phyloP scores from a whole-genome alignment of 2,113 vertebrate genomes.

The Pithys albifrons region DNA sequence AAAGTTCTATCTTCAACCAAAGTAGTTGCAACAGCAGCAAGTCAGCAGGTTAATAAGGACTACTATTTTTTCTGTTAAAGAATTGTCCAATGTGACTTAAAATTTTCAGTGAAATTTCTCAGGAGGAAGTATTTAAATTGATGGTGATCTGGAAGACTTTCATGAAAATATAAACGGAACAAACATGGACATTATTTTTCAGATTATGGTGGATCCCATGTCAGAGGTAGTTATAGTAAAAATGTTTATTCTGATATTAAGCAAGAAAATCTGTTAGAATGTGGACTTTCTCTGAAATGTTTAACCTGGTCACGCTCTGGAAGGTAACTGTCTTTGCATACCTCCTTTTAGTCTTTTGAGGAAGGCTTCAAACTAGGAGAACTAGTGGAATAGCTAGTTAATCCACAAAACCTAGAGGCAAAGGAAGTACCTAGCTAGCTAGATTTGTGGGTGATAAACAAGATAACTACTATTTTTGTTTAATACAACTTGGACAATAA shows the following conservation, averaged over 20 bases:
- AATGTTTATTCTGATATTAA: background rate
- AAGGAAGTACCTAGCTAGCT: background rate
- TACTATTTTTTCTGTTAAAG: background rate
- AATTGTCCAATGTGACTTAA: background rate
- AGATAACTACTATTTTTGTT: background rate
- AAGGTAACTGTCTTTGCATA: background rate
- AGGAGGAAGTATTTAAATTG: background rate
- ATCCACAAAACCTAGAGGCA: background rate
- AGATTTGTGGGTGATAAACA: background rate
- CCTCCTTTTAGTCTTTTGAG: background rate
- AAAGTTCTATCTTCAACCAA: background rate
- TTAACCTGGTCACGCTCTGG: background rate
- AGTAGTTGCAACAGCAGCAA: background rate
- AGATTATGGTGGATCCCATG: background rate
- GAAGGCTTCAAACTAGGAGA: background rate
- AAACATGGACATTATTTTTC: background rate
- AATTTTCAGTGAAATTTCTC: background rate
- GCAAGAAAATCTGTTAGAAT: background rate
- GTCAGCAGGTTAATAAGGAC: background rate
- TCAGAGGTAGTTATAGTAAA: background rate
- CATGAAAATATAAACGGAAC: background rate
- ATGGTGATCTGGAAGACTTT: background rate
- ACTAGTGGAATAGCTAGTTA: background rate
- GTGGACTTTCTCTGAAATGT: background rate
- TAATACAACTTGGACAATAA: background rate